phyloP scores from a whole-genome alignment of 2,888 invertebrate species.

The Pyrochroa serraticornis region DNA sequence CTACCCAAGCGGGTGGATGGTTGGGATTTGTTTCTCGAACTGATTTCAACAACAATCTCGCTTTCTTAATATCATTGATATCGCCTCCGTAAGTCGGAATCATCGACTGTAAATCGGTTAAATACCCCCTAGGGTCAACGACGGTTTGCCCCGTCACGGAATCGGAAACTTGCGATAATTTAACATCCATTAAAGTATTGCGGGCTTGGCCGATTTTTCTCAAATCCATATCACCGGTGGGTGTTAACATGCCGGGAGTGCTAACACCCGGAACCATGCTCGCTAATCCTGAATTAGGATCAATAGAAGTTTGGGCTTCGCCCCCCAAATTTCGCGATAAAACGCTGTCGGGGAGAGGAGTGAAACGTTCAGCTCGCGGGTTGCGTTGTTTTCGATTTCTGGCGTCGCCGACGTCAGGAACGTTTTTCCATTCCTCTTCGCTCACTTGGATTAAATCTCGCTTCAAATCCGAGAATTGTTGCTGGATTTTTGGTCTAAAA shows the following conservation, averaged over 20 bases:
- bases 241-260: conserved; percentile 86
- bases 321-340: conserved; percentile 85
- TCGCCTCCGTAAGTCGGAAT: conserved; percentile 98
- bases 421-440: conserved; percentile 94
- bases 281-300: conserved; percentile 83
- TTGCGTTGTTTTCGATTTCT: conserved; percentile 96
- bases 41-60: conserved; percentile 90
- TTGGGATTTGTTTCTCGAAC: conserved; percentile 98
- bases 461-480: conserved; percentile 98
- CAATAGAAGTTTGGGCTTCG: conserved; percentile 77
- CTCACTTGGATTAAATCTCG: conserved; percentile 79
- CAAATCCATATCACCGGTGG: conserved; percentile 92
- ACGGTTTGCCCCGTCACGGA: conserved; percentile 99
- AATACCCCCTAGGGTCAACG: conserved; percentile 98
- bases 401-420: conserved; percentile 99
- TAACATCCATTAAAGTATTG: conserved; percentile 99
- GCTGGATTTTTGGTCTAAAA: conserved; percentile 93
- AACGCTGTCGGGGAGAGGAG: conserved; percentile 96
- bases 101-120: conserved; percentile 99
- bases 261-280: conserved; percentile 87
- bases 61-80: conserved; percentile 97
- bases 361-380: conserved; percentile 94
- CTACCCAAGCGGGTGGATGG: conserved; percentile 99
- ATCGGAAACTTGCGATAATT: conserved; percentile 93
- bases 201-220: conserved; percentile 98